phyloP scores from a whole-genome alignment of 2,888 invertebrate genomes.

The Smittia sp. region DNA sequence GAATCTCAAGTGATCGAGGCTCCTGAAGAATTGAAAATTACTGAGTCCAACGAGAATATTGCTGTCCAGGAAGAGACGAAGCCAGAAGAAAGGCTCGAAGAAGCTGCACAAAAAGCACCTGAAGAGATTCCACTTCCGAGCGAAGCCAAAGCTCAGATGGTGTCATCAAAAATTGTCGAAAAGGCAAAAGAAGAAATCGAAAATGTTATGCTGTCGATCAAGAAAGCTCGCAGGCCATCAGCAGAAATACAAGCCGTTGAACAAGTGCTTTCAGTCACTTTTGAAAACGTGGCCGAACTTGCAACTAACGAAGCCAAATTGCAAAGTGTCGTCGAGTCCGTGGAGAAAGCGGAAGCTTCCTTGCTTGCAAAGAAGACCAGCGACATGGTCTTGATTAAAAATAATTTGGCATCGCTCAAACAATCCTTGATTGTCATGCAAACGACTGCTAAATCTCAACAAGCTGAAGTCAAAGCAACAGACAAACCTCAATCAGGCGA shows the following conservation, averaged over 20 bases:
- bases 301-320: constrained; percentile 48
- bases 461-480: constrained; percentile 34
- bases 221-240: constrained; percentile 48
- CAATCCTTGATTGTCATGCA: constrained; percentile 44
- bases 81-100: constrained; percentile 40
- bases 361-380: neutral
- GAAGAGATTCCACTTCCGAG: too few species aligned
- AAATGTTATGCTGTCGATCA: constrained; percentile 51
- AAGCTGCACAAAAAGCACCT: too few species aligned
- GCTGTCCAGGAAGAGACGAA: too few species aligned
- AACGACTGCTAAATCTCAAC: neutral
- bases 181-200: constrained; percentile 47
- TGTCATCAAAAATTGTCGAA: too few species aligned
- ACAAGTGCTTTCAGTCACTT: constrained; percentile 45
- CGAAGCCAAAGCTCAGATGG: too few species aligned
- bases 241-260: constrained; percentile 1
- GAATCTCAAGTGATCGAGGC: constrained; percentile 38
- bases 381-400: neutral
- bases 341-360: constrained; percentile 48
- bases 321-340: constrained; percentile 48
- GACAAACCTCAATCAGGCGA: constrained; percentile 50
- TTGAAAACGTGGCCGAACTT: constrained; percentile 52
- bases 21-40: constrained; percentile 42
- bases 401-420: constrained; percentile 13
- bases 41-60: too few species aligned